A percentile compares a stretch with the other conserved stretches of the same genome.
phyloP scores from a whole-genome alignment of 2,888 invertebrate species.

The Drosophila helvetica region DNA sequence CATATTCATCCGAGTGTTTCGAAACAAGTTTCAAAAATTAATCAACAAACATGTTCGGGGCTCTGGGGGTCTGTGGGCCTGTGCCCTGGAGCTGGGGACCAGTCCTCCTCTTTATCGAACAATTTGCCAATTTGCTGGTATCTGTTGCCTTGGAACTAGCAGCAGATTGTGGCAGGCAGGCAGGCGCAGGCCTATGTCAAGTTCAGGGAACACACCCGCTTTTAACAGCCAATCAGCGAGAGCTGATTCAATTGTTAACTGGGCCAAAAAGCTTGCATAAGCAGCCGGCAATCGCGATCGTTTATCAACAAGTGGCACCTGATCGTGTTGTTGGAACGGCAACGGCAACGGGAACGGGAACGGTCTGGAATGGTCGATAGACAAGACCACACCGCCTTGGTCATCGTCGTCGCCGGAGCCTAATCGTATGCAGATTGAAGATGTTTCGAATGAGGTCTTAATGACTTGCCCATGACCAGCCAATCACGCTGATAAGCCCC shows the following conservation, averaged over 20 bases:
- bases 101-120: slow-evolving; percentile 31
- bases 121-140: slow-evolving; percentile 37
- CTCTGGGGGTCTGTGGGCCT: too few species aligned
- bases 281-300: slow-evolving; percentile 3
- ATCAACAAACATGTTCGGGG: slow-evolving; percentile 14
- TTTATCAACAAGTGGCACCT: slow-evolving; percentile 12
- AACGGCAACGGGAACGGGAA: neutral
- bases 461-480: slow-evolving; percentile 30
- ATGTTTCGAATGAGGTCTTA: slow-evolving; percentile 48
- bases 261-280: slow-evolving; percentile 20
- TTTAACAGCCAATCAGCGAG: slow-evolving; percentile 22
- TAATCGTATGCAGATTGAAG: slow-evolving; percentile 59
- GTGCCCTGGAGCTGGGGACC: neutral
- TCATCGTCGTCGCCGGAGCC: neutral
- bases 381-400: slow-evolving; percentile 6
- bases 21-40: slow-evolving; percentile 43
- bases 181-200: slow-evolving; percentile 30
- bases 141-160: neutral
- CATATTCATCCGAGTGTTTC: slow-evolving; percentile 26
- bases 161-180: slow-evolving; percentile 13
- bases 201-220: slow-evolving; percentile 39
- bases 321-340: neutral
- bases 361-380: neutral
- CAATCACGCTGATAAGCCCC: slow-evolving; percentile 54
- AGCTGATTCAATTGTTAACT: slow-evolving; percentile 12